Base-by-base conservation (phyloP, 1,140 invertebrate genomes). In the Macrosteles quadrilineatus region DNA sequence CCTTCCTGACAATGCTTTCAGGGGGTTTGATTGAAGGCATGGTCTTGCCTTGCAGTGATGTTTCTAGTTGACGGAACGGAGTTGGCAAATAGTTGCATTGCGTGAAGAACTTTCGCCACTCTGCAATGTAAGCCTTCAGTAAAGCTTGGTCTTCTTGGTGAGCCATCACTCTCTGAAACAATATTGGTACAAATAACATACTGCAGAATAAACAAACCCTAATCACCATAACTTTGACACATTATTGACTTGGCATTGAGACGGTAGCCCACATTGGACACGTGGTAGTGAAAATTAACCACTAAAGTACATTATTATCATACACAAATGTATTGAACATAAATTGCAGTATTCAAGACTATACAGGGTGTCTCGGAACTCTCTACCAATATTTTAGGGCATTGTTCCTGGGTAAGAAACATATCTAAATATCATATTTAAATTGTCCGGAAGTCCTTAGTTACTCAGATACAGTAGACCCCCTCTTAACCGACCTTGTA, bases 61-160 rank as follows among this genome's bases (percentile, higher is more conserved):
- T 88, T 84, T 98, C 96, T 71, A 98, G 83, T 80, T 96, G 95
- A 55, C 90, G 88, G 85, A 99, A 99, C 12, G 97, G 97, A 72
- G 96, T 95, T 2, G 97, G 96, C 75, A 98, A 83, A 83, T 98
- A 98, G 80, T 94, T 92, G 81, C 96, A 98, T 80, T 98, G 96
- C 6, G 95, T 95, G 79, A 98, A 98, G 84, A 98, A 99, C 77
- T 97, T 98, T 47, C 94, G 86, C 97, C 97, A 99, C 82, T 98
- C 96, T 9, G 88, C 88, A 75, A 98, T 98, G 77, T 99, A 99
- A 9, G 96, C 94, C 82, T 96, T 96, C 4, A 99, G 82, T 25
- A 98, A 83, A 6, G 96, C 95, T 80, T 97, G 94, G 77, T 98
- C 96, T 78, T 98, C 96, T 71, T 94, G 87, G 77, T 96, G 93